phyloP scores from a whole-genome alignment of 2,797 vertebrate genomes.

The Fringilla coelebs region DNA sequence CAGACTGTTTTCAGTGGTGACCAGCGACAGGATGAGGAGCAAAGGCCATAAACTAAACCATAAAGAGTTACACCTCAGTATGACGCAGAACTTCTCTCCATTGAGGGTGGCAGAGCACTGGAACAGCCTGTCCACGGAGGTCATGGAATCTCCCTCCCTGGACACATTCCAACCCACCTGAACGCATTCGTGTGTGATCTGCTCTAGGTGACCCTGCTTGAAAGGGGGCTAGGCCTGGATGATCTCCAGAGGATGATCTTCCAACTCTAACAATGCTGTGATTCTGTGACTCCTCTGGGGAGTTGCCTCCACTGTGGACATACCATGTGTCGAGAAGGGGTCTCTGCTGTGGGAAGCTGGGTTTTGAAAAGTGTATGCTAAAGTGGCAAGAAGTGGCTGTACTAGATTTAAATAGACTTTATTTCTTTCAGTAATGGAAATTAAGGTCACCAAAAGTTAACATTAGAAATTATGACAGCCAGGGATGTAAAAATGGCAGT shows the following conservation, averaged over 20 bases:
- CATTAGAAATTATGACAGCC: neutral
- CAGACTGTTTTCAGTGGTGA: neutral
- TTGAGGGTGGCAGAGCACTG: neutral
- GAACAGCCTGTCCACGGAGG: neutral
- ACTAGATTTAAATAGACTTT: neutral
- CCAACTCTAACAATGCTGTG: neutral
- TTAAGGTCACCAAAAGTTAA: neutral
- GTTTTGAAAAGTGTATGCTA: accelerated
- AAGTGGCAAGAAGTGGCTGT: neutral
- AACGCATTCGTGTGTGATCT: accelerated
- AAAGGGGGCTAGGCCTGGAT: neutral
- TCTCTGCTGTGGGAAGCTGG: neutral
- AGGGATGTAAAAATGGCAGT: neutral
- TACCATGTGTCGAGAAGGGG: neutral
- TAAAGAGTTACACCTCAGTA: neutral
- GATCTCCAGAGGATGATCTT: neutral
- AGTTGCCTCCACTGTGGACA: neutral
- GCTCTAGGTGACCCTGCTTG: neutral
- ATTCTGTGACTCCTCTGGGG: neutral
- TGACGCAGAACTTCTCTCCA: neutral
- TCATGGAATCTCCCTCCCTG: neutral
- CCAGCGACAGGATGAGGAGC: neutral
- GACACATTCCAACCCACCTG: neutral
- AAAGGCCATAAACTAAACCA: neutral
- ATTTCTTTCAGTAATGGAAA: accelerated